Percentiles rank a stretch among this genome's conserved stretches.
These are phyloP conservation scores for Protonemura montana DNA, from an alignment of 2,888 invertebrate species.

Conservation along the genomic window DNA sequence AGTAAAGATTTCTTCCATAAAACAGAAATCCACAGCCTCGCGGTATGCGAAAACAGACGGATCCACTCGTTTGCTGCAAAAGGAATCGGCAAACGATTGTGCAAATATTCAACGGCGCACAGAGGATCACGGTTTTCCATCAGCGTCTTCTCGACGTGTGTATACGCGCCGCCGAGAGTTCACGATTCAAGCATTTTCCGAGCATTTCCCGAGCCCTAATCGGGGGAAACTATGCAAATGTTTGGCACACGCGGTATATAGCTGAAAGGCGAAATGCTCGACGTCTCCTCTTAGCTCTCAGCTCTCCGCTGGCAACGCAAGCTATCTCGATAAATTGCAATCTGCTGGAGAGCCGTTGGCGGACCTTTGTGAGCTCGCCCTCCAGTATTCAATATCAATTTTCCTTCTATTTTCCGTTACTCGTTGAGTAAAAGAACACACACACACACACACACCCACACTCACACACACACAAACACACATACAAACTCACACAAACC, in stretches of 20 bases:
- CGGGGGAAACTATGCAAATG: constrained; percentile 38
- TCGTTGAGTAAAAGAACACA: constrained; percentile 30
- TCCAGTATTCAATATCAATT: constrained; percentile 38
- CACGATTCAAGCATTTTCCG: not conserved
- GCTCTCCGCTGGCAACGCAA: constrained; percentile 18
- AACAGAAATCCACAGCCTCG: not conserved
- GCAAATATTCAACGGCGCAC: not conserved
- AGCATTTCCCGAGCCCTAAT: constrained; percentile 17
- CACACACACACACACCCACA: not conserved
- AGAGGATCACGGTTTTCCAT: not conserved
- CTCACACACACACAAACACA: not conserved
- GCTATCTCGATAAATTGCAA: constrained; percentile 42
- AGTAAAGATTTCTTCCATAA: not conserved
- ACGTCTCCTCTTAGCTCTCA: not conserved
- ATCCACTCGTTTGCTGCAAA: not conserved
- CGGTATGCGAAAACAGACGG: not conserved
- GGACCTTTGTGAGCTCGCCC: constrained; percentile 44
- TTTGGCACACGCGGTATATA: not conserved
- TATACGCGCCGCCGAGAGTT: not conserved
- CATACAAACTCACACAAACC: not conserved
- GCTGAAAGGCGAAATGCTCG: not conserved
- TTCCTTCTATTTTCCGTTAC: constrained; percentile 37
- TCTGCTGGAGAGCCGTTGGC: constrained; percentile 41
- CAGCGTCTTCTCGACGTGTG: not conserved
- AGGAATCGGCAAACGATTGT: constrained; percentile 4